phyloP scores from a whole-genome alignment of 2,113 vertebrate species.

The Notothenia rossii region DNA sequence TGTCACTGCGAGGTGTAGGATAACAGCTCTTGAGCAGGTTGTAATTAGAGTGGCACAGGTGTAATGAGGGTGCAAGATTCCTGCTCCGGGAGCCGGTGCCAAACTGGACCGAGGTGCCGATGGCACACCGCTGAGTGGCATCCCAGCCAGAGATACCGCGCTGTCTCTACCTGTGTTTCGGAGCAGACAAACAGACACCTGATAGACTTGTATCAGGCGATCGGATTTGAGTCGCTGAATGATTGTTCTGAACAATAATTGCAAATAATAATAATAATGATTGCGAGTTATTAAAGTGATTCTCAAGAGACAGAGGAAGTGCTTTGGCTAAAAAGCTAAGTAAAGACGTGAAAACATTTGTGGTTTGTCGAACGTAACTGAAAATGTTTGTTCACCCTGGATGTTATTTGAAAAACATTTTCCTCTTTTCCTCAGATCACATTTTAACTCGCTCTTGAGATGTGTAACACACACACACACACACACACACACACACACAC shows the following conservation, averaged over 20 bases:
- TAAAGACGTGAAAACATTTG: slow-evolving; percentile 57
- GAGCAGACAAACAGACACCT: slow-evolving; percentile 14
- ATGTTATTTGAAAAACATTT: slow-evolving; percentile 59
- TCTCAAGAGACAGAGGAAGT: slow-evolving; percentile 33
- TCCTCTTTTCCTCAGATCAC: slow-evolving; percentile 50
- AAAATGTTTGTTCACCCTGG: slow-evolving; percentile 51
- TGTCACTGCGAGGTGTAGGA: slow-evolving; percentile 86
- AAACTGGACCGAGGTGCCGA: slow-evolving; percentile 76
- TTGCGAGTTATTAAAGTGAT: slow-evolving; percentile 40
- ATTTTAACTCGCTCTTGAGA: slow-evolving; percentile 69
- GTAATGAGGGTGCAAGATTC: slow-evolving; percentile 90
- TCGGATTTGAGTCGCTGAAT: slow-evolving; percentile 17
- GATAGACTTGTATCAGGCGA: not conserved
- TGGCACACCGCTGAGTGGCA: slow-evolving; percentile 51
- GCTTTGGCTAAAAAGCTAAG: slow-evolving; percentile 36
- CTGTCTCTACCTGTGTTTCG: slow-evolving; percentile 35
- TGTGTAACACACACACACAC: slow-evolving; percentile 39
- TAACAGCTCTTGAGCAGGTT: slow-evolving; percentile 88
- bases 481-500: slow-evolving; percentile 9
- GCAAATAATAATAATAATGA: slow-evolving; percentile 49
- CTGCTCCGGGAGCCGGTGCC: slow-evolving; percentile 79
- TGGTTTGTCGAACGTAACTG: slow-evolving; percentile 35
- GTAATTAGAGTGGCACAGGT: slow-evolving; percentile 89
- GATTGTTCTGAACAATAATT: slow-evolving; percentile 4
- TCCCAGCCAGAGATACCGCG: slow-evolving; percentile 42